These are phyloP conservation scores for Pipistrellus pipistrellus DNA, from an alignment of 2,797 vertebrate species.

Conservation along the genomic window DNA sequence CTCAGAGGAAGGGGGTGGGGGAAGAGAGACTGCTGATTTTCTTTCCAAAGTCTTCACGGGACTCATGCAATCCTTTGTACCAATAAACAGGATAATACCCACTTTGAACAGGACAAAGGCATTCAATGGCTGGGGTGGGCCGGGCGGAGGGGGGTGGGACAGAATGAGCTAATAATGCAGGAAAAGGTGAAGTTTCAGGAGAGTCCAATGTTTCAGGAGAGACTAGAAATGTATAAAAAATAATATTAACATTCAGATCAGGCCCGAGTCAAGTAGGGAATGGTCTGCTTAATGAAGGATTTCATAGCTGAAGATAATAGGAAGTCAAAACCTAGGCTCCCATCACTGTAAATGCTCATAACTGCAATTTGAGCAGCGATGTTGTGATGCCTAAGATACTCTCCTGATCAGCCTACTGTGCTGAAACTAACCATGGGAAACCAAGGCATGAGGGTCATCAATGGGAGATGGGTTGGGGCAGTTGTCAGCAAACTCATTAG, in stretches of 20 bases:
- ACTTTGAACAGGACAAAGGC: background rate
- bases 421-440: background rate
- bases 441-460: background rate
- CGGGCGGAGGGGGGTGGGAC: fast-evolving
- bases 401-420: background rate
- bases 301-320: background rate
- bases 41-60: background rate
- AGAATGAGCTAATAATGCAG: background rate
- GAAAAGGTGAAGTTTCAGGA: background rate
- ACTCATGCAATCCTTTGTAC: background rate
- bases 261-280: background rate
- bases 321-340: background rate
- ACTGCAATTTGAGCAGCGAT: background rate
- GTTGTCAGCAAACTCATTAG: too few species aligned
- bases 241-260: background rate
- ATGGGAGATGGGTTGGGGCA: background rate
- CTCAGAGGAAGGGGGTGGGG: background rate
- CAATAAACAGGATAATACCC: background rate
- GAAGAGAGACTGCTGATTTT: background rate
- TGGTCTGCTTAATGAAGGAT: background rate
- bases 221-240: background rate
- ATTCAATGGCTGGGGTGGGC: background rate
- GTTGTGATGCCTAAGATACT: background rate
- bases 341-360: background rate
- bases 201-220: background rate